A percentile compares a stretch with the other conserved stretches of the same genome.
Evolutionary conservation across 1,140 invertebrate species (phyloP).

Genomic region (Drosophila nigromelanica): DNA sequence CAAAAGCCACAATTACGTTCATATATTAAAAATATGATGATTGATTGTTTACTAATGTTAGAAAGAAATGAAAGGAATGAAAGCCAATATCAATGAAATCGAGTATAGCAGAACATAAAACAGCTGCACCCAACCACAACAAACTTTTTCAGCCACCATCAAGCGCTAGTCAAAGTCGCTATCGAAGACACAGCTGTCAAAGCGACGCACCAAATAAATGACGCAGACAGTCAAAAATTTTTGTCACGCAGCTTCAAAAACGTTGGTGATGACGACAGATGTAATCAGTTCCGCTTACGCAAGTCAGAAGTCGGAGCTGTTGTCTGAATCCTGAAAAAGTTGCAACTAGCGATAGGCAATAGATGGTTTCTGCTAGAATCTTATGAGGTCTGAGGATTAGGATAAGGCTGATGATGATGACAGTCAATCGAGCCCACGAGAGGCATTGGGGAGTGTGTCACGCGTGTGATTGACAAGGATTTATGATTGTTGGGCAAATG

Average conservation of each 20-base stretch:
- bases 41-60: slow-evolving; percentile 56
- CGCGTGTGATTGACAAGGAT: slow-evolving; percentile 83
- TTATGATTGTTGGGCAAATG: slow-evolving; percentile 76
- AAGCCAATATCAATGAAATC: slow-evolving; percentile 44
- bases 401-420: slow-evolving; percentile 70
- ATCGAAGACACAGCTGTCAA: slow-evolving; percentile 68
- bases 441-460: slow-evolving; percentile 42
- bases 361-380: slow-evolving; percentile 20
- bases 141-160: slow-evolving; percentile 20
- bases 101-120: slow-evolving; percentile 44
- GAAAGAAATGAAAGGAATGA: slow-evolving; percentile 20
- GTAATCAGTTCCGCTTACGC: slow-evolving; percentile 81
- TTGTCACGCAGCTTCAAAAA: slow-evolving; percentile 69
- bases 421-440: slow-evolving; percentile 35
- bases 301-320: slow-evolving; percentile 46
- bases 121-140: not conserved
- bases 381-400: slow-evolving; percentile 7
- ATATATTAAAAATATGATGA: slow-evolving; percentile 47
- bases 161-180: slow-evolving; percentile 40
- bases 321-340: slow-evolving; percentile 43
- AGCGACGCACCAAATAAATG: slow-evolving; percentile 72
- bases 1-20: slow-evolving; percentile 14
- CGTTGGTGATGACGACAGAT: slow-evolving; percentile 54
- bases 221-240: slow-evolving; percentile 63
- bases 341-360: slow-evolving; percentile 58